Percentiles rank a stretch among this genome's conserved stretches.
phyloP scores from a whole-genome alignment of 2,113 vertebrate species.

The Felis catus region DNA sequence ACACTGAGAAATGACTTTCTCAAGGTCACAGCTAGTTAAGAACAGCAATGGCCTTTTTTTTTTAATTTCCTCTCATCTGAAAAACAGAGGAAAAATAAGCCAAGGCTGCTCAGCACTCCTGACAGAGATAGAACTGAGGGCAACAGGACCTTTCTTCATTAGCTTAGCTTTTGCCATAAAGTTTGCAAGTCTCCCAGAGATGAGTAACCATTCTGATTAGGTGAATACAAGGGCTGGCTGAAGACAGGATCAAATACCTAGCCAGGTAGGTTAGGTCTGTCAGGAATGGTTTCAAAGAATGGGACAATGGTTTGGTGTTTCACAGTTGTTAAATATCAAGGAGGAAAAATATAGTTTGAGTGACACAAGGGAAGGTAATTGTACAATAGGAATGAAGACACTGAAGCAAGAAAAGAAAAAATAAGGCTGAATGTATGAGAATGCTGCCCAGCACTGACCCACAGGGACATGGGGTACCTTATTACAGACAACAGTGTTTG shows the following conservation, averaged over 20 bases:
- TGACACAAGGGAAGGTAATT: background rate
- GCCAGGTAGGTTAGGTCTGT: background rate
- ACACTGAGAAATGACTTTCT: background rate
- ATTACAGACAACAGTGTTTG: background rate
- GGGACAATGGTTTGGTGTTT: background rate
- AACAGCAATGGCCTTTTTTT: background rate
- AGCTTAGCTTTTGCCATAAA: background rate
- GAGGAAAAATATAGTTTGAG: background rate
- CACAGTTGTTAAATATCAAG: background rate
- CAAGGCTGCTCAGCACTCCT: background rate
- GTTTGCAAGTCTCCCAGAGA: background rate
- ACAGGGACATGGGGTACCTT: background rate
- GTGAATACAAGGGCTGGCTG: too few species aligned
- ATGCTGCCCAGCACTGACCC: background rate
- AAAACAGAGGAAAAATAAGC: background rate
- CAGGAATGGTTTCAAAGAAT: background rate
- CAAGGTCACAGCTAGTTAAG: background rate
- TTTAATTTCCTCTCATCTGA: background rate
- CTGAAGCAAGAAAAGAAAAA: background rate
- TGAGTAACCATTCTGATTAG: background rate
- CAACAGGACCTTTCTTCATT: background rate
- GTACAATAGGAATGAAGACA: background rate
- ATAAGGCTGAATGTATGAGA: background rate
- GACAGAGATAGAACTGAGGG: background rate
- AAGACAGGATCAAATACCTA: background rate